Evolutionary conservation across 2,888 invertebrate species (phyloP).

Genomic region (Cacoxenus indagator): DNA sequence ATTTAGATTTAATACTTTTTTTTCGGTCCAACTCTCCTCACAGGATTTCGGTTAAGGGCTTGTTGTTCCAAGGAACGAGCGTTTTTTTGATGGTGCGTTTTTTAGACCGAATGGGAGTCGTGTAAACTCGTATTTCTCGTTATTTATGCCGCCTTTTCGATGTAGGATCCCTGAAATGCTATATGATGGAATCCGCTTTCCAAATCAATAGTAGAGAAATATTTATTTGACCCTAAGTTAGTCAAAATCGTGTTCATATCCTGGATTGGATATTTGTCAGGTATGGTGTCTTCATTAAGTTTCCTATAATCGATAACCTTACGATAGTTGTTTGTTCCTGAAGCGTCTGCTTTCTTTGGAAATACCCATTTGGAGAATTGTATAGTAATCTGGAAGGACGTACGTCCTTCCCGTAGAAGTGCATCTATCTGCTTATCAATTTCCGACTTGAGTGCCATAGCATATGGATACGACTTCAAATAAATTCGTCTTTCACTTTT

Average conservation of each 20-base stretch:
- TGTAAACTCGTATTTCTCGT: too few relatives aligned
- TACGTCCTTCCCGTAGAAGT: neutral
- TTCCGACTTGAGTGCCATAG: neutral
- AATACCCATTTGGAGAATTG: neutral
- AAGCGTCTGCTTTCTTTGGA: neutral
- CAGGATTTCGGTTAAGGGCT: constrained; percentile 6
- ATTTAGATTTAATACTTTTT: neutral
- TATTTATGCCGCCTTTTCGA: too few relatives aligned
- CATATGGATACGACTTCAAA: neutral
- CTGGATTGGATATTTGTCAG: too few relatives aligned
- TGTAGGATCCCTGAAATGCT: too few relatives aligned
- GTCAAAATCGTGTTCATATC: too few relatives aligned
- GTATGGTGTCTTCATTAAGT: neutral
- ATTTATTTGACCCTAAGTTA: too few relatives aligned
- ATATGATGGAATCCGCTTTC: too few relatives aligned
- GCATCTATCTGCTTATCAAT: neutral
- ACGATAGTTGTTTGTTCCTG: neutral
- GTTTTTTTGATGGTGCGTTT: constrained; percentile 32
- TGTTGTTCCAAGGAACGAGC: too few relatives aligned
- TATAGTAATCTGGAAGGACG: neutral
- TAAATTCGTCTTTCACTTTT: neutral
- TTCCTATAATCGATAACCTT: neutral
- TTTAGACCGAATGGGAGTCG: constrained; percentile 5
- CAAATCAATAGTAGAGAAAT: too few relatives aligned
- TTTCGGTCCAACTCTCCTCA: neutral